Conservation (phyloP, 2,797 vertebrate species). For the Triplophysa yarkandensis region DNA sequence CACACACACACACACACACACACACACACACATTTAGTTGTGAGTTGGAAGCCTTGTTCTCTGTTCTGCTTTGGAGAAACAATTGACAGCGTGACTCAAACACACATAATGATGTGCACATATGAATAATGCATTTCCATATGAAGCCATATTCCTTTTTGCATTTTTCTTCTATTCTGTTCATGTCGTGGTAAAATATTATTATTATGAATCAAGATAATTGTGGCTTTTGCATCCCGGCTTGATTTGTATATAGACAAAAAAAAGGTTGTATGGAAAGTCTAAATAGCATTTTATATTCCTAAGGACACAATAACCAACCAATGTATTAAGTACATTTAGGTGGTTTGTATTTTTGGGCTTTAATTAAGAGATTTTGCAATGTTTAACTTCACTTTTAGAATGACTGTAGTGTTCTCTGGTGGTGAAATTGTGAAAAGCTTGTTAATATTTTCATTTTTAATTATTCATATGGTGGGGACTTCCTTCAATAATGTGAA, state of each 20-base stretch:
- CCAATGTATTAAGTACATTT: neutral
- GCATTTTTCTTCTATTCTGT: neutral
- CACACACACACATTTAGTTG: conserved; percentile 40
- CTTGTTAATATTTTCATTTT: too few species aligned
- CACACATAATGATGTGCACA: conserved; percentile 39
- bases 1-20: conserved; percentile 28
- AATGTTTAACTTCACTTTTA: neutral
- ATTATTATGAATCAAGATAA: too few species aligned
- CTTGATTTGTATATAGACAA: neutral
- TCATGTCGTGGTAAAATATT: too few species aligned
- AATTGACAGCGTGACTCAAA: conserved; percentile 30
- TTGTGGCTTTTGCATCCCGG: too few species aligned
- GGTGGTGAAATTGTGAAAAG: conserved; percentile 5
- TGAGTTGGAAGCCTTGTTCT: conserved; percentile 43
- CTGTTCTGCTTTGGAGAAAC: conserved; percentile 26
- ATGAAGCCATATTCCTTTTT: neutral
- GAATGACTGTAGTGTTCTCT: conserved; percentile 21
- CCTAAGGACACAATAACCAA: neutral
- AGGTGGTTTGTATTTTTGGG: neutral
- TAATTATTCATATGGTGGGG: too few species aligned
- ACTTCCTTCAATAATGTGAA: too few species aligned
- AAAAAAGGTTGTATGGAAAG: neutral
- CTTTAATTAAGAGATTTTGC: neutral
- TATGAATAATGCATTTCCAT: conserved; percentile 29
- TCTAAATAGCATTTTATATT: neutral